phyloP scores from a whole-genome alignment of 1,140 invertebrate species.

The Pissodes strobi region DNA sequence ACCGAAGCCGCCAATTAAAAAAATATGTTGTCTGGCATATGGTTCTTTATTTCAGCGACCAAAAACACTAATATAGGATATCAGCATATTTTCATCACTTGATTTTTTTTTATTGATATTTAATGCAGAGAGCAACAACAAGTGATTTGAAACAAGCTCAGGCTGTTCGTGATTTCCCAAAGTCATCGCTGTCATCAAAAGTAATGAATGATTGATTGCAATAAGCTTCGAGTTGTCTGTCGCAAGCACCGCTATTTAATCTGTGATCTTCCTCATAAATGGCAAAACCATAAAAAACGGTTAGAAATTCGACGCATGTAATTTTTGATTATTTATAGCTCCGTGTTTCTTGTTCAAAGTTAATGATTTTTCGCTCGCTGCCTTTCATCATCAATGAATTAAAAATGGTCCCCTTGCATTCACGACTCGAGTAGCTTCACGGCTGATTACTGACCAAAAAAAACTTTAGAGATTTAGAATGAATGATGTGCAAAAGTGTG shows the following conservation, averaged over 20 bases:
- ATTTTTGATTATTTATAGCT: constrained; percentile 28
- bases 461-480: constrained; percentile 14
- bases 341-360: constrained; percentile 21
- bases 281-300: constrained; percentile 23
- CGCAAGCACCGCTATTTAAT: constrained; percentile 19
- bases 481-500: constrained; percentile 15
- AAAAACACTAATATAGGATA: no score
- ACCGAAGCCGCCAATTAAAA: no score
- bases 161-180: no score
- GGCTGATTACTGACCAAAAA: constrained; percentile 14
- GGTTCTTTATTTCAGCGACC: no score
- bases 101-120: no score
- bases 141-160: no score
- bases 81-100: no score
- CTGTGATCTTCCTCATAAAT: constrained; percentile 19
- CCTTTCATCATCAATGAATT: constrained; percentile 28
- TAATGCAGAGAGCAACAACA: no score
- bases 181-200: no score
- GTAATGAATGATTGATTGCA: no score
- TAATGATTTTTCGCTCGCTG: constrained; percentile 18
- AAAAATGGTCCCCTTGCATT: constrained; percentile 23
- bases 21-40: no score
- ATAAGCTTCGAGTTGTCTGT: no score
- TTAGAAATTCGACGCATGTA: constrained; percentile 27
- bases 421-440: constrained; percentile 24